phyloP scores from a whole-genome alignment of 1,140 invertebrate species.

The silkworm (Bombyx mori) region ASM3026992v2 NC_085107.1:20032001-20032500 shows the following conservation, averaged over 20 bases:
- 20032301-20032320: conserved; percentile 1
- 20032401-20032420: too few species aligned
- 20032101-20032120: conserved; percentile 35
- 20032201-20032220: conserved; percentile 63
- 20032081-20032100: conserved; percentile 27
- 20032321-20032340: too few species aligned
- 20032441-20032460: too few species aligned
- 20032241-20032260: conserved; percentile 38
- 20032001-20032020: neutral
- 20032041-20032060: neutral
- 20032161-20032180: conserved; percentile 74
- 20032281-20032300: conserved; percentile 11
- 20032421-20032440: too few species aligned
- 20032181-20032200: conserved; percentile 73
- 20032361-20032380: too few species aligned
- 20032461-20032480: too few species aligned
- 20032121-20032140: conserved; percentile 60
- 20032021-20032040: conserved; percentile 1
- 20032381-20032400: too few species aligned
- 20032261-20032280: conserved; percentile 41
- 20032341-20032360: too few species aligned
- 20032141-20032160: conserved; percentile 74
- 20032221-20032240: conserved; percentile 46
- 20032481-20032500: too few species aligned
- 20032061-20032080: conserved; percentile 22